Conservation (phyloP, 2,113 vertebrate species). For the Malurus cyaneus region DNA sequence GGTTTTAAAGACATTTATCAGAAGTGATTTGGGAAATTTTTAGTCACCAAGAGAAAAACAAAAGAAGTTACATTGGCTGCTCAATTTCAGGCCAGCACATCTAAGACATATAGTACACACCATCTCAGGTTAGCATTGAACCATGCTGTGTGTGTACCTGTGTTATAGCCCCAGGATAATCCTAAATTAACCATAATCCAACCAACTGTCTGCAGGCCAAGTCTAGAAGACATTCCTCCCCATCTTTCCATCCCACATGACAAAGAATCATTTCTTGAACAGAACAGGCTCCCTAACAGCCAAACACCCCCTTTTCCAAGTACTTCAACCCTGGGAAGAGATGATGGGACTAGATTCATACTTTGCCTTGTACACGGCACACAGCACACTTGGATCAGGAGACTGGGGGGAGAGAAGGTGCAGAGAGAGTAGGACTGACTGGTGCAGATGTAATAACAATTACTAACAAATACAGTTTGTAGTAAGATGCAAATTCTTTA, state of each 20-base stretch:
- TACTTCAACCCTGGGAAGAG: not conserved
- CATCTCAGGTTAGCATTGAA: not conserved
- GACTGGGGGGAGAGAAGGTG: not conserved
- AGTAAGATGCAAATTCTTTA: not conserved
- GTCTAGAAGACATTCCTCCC: not conserved
- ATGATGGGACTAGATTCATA: not conserved
- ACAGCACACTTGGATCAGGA: not conserved
- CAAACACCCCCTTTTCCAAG: not conserved
- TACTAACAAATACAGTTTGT: not conserved
- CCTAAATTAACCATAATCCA: not conserved
- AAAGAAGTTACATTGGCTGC: not conserved
- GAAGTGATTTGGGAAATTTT: not conserved
- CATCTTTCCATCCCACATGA: not conserved
- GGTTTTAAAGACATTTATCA: not conserved
- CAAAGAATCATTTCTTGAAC: not conserved
- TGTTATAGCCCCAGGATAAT: not conserved
- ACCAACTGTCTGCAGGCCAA: not conserved
- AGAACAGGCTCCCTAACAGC: not conserved
- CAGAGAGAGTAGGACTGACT: not conserved
- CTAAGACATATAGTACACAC: not conserved
- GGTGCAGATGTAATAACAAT: not conserved
- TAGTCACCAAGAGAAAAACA: accelerated
- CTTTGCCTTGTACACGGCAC: not conserved
- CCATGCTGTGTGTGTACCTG: accelerated
- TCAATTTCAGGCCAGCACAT: not conserved